These are phyloP conservation scores for Heteromurus nitidus DNA, from an alignment of 2,888 invertebrate species.

Conservation along the genomic window DNA sequence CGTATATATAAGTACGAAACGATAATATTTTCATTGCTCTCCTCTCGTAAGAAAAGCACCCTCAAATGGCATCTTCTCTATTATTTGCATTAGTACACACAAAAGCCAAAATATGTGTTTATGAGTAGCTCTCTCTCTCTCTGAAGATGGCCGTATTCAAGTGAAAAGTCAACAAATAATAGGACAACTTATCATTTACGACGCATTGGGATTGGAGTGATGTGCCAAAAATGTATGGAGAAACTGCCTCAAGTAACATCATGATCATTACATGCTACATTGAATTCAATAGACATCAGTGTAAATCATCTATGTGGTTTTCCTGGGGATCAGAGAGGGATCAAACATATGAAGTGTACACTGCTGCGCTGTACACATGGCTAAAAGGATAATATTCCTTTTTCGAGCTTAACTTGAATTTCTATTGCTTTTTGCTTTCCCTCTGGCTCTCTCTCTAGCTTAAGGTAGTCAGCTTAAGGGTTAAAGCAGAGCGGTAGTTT, in stretches of 20 bases:
- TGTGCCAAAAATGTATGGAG: slow-evolving; percentile 51
- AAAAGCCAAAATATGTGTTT: background rate
- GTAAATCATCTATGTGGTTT: slow-evolving; percentile 58
- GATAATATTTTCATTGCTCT: background rate
- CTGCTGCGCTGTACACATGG: background rate
- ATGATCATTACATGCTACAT: slow-evolving; percentile 66
- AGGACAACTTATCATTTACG: slow-evolving; percentile 55
- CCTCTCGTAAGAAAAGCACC: background rate
- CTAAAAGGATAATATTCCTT: background rate
- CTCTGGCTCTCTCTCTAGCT: too few species aligned
- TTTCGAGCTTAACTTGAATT: too few species aligned
- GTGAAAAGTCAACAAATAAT: slow-evolving; percentile 45
- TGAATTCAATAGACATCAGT: slow-evolving; percentile 58
- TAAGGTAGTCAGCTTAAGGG: too few species aligned
- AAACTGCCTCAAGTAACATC: slow-evolving; percentile 60
- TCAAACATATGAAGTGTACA: background rate
- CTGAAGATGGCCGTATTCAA: background rate
- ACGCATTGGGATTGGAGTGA: slow-evolving; percentile 39
- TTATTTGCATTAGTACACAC: too few species aligned
- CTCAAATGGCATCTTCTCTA: background rate
- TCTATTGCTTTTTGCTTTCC: too few species aligned
- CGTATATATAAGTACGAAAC: background rate
- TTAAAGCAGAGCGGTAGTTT: too few species aligned
- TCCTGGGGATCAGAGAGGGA: background rate
- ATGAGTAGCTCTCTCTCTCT: background rate